phyloP scores from a whole-genome alignment of 2,888 invertebrate genomes.

The Peribatodes rhomboidaria region DNA sequence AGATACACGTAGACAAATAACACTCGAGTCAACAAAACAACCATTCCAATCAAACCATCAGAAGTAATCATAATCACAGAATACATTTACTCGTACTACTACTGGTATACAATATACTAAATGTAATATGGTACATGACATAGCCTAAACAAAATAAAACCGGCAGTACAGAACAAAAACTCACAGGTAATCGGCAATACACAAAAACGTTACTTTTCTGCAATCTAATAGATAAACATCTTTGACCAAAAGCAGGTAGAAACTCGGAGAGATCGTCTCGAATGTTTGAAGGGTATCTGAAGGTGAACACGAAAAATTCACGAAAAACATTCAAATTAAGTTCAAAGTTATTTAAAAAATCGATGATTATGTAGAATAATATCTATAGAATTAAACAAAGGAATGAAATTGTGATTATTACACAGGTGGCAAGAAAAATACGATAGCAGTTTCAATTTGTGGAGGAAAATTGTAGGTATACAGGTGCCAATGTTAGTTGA shows the following conservation, averaged over 20 bases:
- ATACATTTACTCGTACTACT: no score
- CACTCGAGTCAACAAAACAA: background rate
- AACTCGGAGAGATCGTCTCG: constrained; percentile 42
- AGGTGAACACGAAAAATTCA: constrained; percentile 57
- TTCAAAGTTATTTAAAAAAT: constrained; percentile 4
- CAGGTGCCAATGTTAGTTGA: constrained; percentile 33
- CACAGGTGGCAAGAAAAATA: constrained; percentile 31
- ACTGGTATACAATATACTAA: no score
- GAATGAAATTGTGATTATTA: constrained; percentile 35
- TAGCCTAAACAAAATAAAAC: constrained; percentile 4
- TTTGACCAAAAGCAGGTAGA: constrained; percentile 49
- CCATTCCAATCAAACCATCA: constrained; percentile 1
- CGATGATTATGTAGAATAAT: constrained; percentile 4
- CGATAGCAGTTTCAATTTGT: constrained; percentile 23
- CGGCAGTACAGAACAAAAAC: constrained; percentile 25
- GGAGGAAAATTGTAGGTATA: constrained; percentile 9
- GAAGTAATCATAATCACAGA: no score
- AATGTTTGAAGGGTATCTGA: constrained; percentile 61
- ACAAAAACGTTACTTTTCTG: constrained; percentile 37
- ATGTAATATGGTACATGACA: no score
- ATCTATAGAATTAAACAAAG: constrained; percentile 11
- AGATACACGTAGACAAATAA: background rate
- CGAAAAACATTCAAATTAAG: constrained; percentile 27
- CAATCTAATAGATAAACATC: constrained; percentile 26
- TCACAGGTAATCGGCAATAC: constrained; percentile 31